A percentile compares a stretch with the other conserved stretches of the same genome.
These are phyloP conservation scores for Eurytoma adleriae DNA, from an alignment of 2,888 invertebrate genomes.

Conservation along the genomic window DNA sequence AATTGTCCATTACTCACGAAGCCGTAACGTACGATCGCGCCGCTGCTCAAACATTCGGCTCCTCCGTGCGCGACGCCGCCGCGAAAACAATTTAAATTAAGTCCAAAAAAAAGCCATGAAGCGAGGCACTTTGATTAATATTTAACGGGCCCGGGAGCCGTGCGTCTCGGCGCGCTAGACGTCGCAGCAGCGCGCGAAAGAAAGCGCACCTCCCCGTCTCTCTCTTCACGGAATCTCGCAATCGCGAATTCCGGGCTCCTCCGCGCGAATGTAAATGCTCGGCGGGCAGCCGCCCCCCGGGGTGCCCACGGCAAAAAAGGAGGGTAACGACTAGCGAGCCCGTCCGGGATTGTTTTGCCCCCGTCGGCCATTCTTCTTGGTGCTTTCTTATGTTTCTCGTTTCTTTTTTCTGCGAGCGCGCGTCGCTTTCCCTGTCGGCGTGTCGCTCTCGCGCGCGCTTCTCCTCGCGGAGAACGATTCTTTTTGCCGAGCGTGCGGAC, in stretches of 20 bases:
- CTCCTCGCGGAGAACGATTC: constrained; percentile 3
- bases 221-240: constrained; percentile 66
- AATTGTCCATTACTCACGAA: too few relatives aligned
- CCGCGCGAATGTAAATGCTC: constrained; percentile 64
- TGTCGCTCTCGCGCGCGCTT: background rate
- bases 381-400: constrained; percentile 40
- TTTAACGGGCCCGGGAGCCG: background rate
- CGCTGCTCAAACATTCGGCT: too few relatives aligned
- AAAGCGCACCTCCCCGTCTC: constrained; percentile 43
- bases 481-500: background rate
- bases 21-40: too few relatives aligned
- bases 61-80: background rate
- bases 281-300: constrained; percentile 42
- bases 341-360: constrained; percentile 53
- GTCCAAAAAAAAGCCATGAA: background rate
- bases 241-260: constrained; percentile 69
- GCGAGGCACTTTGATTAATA: constrained; percentile 13
- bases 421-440: background rate
- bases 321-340: constrained; percentile 24
- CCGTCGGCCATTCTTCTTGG: constrained; percentile 41
- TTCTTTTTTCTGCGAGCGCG: background rate
- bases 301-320: constrained; percentile 24
- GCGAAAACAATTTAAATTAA: background rate
- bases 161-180: background rate
- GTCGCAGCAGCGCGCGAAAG: constrained; percentile 13